Evolutionary conservation across 2,888 invertebrate genomes (phyloP), one percentile per base, ranked within the genome.

Genomic region (Nemoura dubitans): DNA sequence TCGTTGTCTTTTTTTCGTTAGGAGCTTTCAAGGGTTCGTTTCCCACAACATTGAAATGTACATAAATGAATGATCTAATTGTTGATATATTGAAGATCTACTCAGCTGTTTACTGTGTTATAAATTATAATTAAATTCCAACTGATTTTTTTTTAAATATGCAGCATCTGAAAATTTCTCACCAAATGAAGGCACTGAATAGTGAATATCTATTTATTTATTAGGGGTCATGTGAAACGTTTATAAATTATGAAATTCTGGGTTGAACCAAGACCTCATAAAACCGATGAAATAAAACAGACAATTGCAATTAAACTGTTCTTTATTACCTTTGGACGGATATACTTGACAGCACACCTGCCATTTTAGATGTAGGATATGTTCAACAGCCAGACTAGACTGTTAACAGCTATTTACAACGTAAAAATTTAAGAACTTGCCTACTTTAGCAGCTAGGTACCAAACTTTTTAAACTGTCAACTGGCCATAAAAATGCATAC

Each of bases 161-260:
- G 5, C 36, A 36, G 36, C 36, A 36, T 59, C 14, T 59, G 14
- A 7, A 7, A 59, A 7, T 3, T 59, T 59, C 21, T 59, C 59
- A 59, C 10, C 2, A 1, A 59, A 21, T 59, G 59, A 59, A 59
- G 3, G 59, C 3, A 36, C 36, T 59, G 14, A 59, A 59, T n/a
- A n/a, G n/a, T n/a, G n/a, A n/a, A n/a, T n/a, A 59, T 59, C 14
- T 16, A 59, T 78, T 78, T 26, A 78, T 78, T 29, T 78, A 78
- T 78, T 28, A 29, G 78, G 1, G 10, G 27, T 78, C 14, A 10
- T 16, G 26, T 78, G n/a, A 25, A 78, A 28, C 26, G 2, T 78
- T 14, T 78, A 14, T 7, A 28, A 27, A 14, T 26, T 6, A 78
- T 27, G n/a, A 14, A 7, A 77, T 77, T 3, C 36, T 78, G 27